A percentile compares a stretch with the other conserved stretches of the same genome.
Conservation (phyloP, 2,797 vertebrate species). For the Sarcoramphus papa region DNA sequence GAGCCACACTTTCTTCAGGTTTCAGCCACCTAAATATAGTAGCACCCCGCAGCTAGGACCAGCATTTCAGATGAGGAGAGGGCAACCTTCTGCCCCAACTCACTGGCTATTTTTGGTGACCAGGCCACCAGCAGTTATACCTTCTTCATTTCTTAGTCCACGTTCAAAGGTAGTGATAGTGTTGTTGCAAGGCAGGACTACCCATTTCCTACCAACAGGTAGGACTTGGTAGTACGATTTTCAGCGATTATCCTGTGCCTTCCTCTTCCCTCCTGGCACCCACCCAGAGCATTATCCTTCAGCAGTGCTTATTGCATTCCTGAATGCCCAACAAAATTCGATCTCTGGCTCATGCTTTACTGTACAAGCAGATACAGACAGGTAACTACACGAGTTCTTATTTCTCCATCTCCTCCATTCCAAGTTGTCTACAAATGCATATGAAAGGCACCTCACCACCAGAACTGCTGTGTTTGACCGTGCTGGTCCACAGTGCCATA, state of each 20-base stretch:
- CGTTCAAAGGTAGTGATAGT: neutral
- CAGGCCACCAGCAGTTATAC: neutral
- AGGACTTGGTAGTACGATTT: neutral
- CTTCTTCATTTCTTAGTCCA: neutral
- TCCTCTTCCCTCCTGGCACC: neutral
- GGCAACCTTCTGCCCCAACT: neutral
- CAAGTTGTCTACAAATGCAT: neutral
- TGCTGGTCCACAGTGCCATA: fast-evolving
- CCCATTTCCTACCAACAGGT: neutral
- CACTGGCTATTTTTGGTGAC: neutral
- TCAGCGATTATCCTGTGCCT: neutral
- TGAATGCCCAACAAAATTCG: neutral
- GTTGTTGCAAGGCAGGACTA: neutral
- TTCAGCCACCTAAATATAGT: neutral
- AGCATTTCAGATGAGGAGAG: neutral
- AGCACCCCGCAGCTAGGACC: neutral
- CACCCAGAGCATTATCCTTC: neutral
- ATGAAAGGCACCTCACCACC: neutral
- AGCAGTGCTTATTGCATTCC: neutral
- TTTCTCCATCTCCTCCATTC: neutral
- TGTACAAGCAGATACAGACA: neutral
- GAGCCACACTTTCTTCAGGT: neutral
- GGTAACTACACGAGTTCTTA: neutral
- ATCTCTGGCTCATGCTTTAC: neutral
- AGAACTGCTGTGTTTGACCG: neutral